A percentile compares a stretch with the other conserved stretches of the same genome.
Evolutionary conservation across 1,140 invertebrate species (phyloP).

Genomic region (Pemphigus obesinymphae): DNA sequence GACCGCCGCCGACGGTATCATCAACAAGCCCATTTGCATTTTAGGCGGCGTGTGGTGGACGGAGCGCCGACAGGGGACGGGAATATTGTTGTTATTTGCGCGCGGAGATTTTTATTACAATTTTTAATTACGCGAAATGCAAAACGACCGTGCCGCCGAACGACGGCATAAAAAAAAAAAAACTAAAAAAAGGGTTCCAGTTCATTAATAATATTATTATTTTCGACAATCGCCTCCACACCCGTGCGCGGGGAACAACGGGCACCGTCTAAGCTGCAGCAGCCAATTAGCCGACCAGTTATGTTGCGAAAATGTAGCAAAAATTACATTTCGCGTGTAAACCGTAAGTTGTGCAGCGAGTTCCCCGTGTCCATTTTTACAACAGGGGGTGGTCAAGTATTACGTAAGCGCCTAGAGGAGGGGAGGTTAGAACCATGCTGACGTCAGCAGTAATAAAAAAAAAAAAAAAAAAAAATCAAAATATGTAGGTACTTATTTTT

Average conservation of each 20-base stretch:
- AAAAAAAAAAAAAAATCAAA: too few species aligned
- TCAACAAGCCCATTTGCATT: conserved; percentile 6
- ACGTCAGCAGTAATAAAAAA: too few species aligned
- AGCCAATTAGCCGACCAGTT: background rate
- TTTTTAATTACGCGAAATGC: conserved; percentile 25
- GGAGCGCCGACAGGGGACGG: too few species aligned
- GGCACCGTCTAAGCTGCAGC: background rate
- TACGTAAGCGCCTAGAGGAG: too few species aligned
- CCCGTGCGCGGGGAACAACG: background rate
- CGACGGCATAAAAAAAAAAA: background rate
- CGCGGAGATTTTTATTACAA: conserved; percentile 6
- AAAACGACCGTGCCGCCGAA: background rate
- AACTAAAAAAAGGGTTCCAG: background rate
- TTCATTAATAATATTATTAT: background rate
- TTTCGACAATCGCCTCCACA: background rate
- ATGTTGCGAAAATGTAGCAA: too few species aligned
- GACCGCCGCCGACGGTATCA: background rate
- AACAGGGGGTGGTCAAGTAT: too few species aligned
- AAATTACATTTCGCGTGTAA: background rate
- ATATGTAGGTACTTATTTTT: too few species aligned
- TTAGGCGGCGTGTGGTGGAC: background rate
- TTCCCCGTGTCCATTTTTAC: too few species aligned
- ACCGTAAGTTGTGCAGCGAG: too few species aligned
- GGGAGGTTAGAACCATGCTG: too few species aligned
- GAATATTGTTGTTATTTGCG: background rate